Conservation (phyloP, 1,140 invertebrate genomes). For the Neodiprion lecontei region DNA sequence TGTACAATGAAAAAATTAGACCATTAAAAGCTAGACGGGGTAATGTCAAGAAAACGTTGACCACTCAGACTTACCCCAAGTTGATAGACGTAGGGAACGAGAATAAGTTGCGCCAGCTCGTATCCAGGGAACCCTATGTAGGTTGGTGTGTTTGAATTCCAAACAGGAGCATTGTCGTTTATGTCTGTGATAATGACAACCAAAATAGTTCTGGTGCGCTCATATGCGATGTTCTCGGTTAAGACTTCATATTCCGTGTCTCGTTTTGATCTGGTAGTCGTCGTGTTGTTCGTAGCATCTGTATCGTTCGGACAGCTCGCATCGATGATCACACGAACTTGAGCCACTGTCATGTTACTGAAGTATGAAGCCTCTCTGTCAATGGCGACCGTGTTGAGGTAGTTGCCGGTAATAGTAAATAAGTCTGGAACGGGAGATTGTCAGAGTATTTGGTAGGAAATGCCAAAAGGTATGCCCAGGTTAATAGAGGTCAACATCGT, state of each 20-base stretch:
- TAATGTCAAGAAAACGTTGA: no score
- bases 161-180: slow-evolving; percentile 12
- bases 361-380: slow-evolving; percentile 13
- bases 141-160: background rate
- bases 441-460: background rate
- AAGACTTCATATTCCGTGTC: slow-evolving; percentile 9
- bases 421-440: background rate
- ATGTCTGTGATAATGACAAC: slow-evolving; percentile 9
- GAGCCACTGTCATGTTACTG: slow-evolving; percentile 2
- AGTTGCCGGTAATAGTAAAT: background rate
- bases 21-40: no score
- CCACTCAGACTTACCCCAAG: slow-evolving; percentile 1
- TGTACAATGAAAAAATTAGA: no score
- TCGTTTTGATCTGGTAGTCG: background rate
- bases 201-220: background rate
- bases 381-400: background rate
- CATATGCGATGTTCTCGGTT: background rate
- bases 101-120: background rate
- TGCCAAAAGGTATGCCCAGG: no score
- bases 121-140: slow-evolving; percentile 8
- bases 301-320: slow-evolving; percentile 11
- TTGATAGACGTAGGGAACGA: slow-evolving; percentile 8
- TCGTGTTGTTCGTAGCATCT: background rate
- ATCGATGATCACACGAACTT: slow-evolving; percentile 10
- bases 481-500: no score